phyloP scores from a whole-genome alignment of 2,113 vertebrate species.

The Tyto alba region DNA sequence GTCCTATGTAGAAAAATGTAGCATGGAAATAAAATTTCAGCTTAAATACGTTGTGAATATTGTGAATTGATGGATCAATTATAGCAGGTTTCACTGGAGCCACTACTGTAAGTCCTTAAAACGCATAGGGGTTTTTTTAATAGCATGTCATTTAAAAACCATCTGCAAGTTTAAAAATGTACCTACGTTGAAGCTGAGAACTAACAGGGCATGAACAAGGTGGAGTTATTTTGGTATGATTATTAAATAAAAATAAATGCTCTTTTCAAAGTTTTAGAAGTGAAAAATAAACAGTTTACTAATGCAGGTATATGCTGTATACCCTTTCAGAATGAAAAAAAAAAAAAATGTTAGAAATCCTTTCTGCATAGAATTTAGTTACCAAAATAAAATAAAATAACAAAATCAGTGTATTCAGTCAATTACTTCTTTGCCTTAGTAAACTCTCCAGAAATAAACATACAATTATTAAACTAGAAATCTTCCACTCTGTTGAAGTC shows the following conservation, averaged over 20 bases:
- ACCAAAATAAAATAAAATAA: neutral
- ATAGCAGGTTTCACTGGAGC: neutral
- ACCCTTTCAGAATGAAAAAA: neutral
- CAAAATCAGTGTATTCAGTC: neutral
- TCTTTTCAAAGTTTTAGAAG: neutral
- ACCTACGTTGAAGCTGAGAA: neutral
- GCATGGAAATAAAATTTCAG: neutral
- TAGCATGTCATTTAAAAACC: neutral
- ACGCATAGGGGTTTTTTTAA: neutral
- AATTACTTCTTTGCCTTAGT: neutral
- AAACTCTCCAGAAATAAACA: conserved; percentile 1
- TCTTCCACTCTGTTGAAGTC: neutral
- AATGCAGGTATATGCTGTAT: neutral
- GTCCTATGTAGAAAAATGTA: neutral
- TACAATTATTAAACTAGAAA: neutral
- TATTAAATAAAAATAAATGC: neutral
- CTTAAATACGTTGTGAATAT: neutral
- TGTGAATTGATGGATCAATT: neutral
- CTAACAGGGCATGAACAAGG: neutral
- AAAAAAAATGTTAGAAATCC: neutral
- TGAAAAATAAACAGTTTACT: neutral
- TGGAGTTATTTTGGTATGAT: neutral
- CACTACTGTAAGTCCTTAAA: neutral
- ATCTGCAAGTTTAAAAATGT: neutral
- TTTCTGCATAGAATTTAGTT: neutral